phyloP scores from a whole-genome alignment of 1,140 invertebrate species.

The Cyphomyrmex costatus region DNA sequence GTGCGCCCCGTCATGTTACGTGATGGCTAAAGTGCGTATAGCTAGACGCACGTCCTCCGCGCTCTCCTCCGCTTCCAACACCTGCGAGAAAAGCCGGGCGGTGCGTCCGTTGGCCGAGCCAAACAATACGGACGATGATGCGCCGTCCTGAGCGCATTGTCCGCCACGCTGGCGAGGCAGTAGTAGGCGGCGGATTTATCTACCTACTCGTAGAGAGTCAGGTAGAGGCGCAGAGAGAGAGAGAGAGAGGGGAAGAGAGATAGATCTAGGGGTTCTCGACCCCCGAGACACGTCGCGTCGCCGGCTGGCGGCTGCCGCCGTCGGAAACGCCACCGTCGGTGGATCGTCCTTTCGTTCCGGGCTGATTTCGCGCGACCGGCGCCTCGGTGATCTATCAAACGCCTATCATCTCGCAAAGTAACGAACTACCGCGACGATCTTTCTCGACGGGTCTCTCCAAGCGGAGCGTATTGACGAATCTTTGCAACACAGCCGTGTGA shows the following conservation, averaged over 20 bases:
- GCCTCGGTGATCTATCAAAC: conserved; percentile 32
- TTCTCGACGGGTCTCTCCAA: background rate
- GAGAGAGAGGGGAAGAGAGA: conserved; percentile 31
- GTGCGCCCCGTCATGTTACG: background rate
- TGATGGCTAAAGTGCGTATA: conserved; percentile 13
- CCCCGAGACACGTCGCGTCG: conserved; percentile 65
- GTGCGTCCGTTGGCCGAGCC: conserved; percentile 73
- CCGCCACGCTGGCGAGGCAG: conserved; percentile 67
- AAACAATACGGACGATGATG: conserved; percentile 81
- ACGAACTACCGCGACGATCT: conserved; percentile 15
- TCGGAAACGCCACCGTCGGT: conserved; percentile 64
- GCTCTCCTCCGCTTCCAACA: conserved; percentile 67
- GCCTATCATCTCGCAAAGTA: conserved; percentile 28
- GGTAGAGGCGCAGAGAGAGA: conserved; percentile 66
- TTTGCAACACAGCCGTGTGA: background rate
- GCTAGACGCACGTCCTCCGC: conserved; percentile 9
- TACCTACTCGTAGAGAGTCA: conserved; percentile 79
- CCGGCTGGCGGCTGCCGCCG: conserved; percentile 56
- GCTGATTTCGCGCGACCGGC: conserved; percentile 59
- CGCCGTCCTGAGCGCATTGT: conserved; percentile 78
- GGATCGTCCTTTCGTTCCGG: conserved; percentile 65
- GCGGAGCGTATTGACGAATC: conserved; percentile 25
- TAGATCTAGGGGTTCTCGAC: conserved; percentile 74
- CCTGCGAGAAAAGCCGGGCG: conserved; percentile 74
- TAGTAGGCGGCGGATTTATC: conserved; percentile 80